Conservation (phyloP, 2,797 vertebrate species). For the Fistularia tabacaria region DNA sequence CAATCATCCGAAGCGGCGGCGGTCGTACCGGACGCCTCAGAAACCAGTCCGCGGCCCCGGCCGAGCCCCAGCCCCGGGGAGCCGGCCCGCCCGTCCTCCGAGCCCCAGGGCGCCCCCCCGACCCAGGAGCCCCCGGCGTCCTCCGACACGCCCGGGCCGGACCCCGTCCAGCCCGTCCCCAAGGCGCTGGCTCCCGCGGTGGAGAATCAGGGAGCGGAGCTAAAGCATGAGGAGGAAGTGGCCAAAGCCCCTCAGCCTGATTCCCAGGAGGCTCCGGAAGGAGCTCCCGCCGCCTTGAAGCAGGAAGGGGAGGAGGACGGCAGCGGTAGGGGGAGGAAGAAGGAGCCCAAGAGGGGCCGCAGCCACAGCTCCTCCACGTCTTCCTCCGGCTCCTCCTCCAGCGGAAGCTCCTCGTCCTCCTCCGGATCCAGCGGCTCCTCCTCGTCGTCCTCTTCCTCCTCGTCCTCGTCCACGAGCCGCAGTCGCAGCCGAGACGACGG, state of each 20-base stretch:
- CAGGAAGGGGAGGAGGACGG: conserved; percentile 58
- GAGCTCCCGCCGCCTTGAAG: conserved; percentile 31
- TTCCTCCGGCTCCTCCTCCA: conserved; percentile 85
- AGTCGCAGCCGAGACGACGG: conserved; percentile 81
- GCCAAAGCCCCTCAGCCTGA: conserved; percentile 12
- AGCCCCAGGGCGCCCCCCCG: conserved; percentile 15
- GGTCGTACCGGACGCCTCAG: conserved; percentile 25
- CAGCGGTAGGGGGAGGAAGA: conserved; percentile 75
- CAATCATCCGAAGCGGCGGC: conserved; percentile 23
- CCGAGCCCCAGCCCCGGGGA: conserved; percentile 42
- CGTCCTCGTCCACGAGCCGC: conserved; percentile 78
- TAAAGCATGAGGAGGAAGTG: conserved; percentile 21
- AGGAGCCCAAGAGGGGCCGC: conserved; percentile 73
- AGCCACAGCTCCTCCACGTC: conserved; percentile 83
- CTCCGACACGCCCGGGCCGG: conserved; percentile 9
- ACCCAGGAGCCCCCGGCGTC: conserved; percentile 18
- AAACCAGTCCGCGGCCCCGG: conserved; percentile 26
- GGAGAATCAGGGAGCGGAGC: conserved; percentile 21
- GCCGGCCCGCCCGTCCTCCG: conserved; percentile 10
- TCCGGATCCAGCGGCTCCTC: conserved; percentile 86
- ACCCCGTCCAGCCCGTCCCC: not conserved
- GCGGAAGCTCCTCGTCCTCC: conserved; percentile 83
- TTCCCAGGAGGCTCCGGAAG: conserved; percentile 20
- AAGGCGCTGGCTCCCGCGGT: not conserved
- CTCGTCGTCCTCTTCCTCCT: conserved; percentile 84